phyloP scores from a whole-genome alignment of 2,888 invertebrate genomes.

The Hofmannophila pseudospretella region DNA sequence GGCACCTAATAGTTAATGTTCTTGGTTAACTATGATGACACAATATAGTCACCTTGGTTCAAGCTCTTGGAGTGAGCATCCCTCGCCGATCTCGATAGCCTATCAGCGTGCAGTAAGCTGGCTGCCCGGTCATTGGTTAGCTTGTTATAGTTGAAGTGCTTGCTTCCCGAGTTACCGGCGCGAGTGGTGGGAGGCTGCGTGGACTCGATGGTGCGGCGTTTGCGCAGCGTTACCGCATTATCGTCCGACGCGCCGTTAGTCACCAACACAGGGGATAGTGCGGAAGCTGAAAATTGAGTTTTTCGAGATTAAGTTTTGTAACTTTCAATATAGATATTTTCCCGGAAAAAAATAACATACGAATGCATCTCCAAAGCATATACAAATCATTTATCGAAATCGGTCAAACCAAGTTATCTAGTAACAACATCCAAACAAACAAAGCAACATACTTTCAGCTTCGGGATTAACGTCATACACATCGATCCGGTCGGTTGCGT shows the following conservation, averaged over 20 bases:
- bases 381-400: too few species aligned
- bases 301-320: too few species aligned
- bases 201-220: constrained; percentile 65
- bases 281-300: constrained; percentile 10
- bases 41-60: constrained; percentile 57
- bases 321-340: too few species aligned
- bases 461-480: too few species aligned
- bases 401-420: too few species aligned
- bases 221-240: constrained; percentile 44
- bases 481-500: too few species aligned
- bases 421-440: too few species aligned
- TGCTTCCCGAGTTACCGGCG: constrained; percentile 60
- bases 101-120: constrained; percentile 15
- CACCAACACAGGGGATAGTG: constrained; percentile 19
- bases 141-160: constrained; percentile 91
- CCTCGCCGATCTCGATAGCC: constrained; percentile 29
- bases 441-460: too few species aligned
- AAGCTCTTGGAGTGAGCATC: constrained; percentile 53
- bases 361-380: too few species aligned
- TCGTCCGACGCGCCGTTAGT: constrained; percentile 42
- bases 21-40: constrained; percentile 77
- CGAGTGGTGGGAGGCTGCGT: constrained; percentile 57
- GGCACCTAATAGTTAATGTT: constrained; percentile 82
- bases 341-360: too few species aligned
- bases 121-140: constrained; percentile 82